Evolutionary conservation across 2,113 vertebrate genomes (phyloP), one percentile per base, ranked within the genome.

Genomic region (Amia ocellicauda): DNA sequence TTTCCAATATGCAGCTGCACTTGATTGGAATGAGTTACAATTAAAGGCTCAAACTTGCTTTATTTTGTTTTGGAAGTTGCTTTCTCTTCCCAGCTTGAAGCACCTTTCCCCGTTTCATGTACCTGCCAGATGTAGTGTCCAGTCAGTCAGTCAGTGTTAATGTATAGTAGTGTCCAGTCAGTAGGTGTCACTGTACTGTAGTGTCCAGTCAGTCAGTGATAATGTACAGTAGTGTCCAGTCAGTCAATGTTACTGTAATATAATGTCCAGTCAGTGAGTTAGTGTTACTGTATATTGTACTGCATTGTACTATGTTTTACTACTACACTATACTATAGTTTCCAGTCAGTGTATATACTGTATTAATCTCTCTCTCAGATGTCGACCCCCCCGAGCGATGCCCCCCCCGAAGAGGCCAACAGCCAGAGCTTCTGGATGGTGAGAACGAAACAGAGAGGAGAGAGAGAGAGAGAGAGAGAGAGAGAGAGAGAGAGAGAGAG

Each of bases 371-470:
- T 7, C 47, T 50, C 20, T 49, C 63, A 20, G 52, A 88, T 86
- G 85, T 77, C 82, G n/a, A 81, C 67, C 55, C 81, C 78, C 67
- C 79, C 79, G 4, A 78, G 75, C 62, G 82, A 85, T 31, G 78
- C 47, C 4, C 60, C 71, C 0, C 53, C 62, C 0, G 83, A 86
- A 68, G 84, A 88, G 47, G 17, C 67, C 69, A 80, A 70, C 71
- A 84, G 78, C 47, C 73, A 78, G 64, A 89, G 88, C 69, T 90
- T 90, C 79, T 90, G 91, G 89, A 86, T 89, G 89, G 85, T 88
- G 83, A 88, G 86, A 81, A 75, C 59, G 26, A 17, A 4, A 26
- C 28, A n/a, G 61, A 50, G 16, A n/a, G 3, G 47, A 3, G 47
- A 4, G 20, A 11, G 19, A 26, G 10, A 17, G 20, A 55, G 72